Conservation (phyloP, 2,797 vertebrate genomes). For the Selene dorsalis region DNA sequence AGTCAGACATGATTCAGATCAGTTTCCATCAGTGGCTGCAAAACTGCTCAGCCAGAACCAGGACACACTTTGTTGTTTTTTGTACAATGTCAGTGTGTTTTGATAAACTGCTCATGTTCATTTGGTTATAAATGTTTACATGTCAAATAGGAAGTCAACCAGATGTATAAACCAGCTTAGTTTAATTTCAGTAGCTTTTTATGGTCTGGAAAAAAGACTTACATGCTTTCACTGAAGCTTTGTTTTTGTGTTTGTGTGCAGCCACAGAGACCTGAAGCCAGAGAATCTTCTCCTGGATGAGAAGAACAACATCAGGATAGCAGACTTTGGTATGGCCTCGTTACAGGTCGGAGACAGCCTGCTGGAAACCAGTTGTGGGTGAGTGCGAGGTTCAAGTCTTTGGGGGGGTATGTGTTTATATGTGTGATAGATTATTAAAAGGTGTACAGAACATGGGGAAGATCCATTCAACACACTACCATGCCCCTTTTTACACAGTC, state of each 20-base stretch:
- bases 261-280: slow-evolving; percentile 94
- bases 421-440: background rate
- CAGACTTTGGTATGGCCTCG: slow-evolving; percentile 95
- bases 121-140: background rate
- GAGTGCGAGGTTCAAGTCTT: slow-evolving; percentile 55
- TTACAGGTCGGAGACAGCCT: slow-evolving; percentile 94
- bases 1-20: too few relatives aligned
- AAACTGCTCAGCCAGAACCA: too few relatives aligned
- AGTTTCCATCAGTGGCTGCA: too few relatives aligned
- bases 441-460: background rate
- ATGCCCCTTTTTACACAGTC: slow-evolving; percentile 7
- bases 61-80: too few relatives aligned
- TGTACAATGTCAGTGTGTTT: too few relatives aligned
- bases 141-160: background rate
- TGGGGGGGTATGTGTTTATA: background rate
- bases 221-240: background rate
- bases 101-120: background rate
- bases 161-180: background rate
- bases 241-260: slow-evolving; percentile 57
- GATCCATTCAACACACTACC: background rate
- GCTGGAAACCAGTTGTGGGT: slow-evolving; percentile 91
- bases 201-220: slow-evolving; percentile 20
- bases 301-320: slow-evolving; percentile 94
- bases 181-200: slow-evolving; percentile 1
- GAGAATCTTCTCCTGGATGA: slow-evolving; percentile 94